Evolutionary conservation across 2,797 vertebrate genomes (phyloP).

Genomic region (Galago senegalensis): DNA sequence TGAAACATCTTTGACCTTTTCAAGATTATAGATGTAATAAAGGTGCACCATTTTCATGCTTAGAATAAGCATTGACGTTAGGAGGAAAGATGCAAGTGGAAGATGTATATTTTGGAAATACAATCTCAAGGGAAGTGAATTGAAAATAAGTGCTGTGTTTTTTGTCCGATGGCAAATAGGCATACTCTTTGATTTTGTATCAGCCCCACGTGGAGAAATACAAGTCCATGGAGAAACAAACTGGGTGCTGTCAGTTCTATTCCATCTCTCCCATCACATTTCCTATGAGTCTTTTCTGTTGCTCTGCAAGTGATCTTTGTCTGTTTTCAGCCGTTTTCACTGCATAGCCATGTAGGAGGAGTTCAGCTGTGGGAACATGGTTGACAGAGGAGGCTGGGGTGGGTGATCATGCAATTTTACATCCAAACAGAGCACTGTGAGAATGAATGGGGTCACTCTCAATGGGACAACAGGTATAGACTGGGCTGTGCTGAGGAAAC

Average conservation of each 20-base stretch:
- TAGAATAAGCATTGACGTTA: slow-evolving; percentile 27
- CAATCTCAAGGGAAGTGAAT: slow-evolving; percentile 4
- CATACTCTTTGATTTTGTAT: not conserved
- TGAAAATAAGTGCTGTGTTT: not conserved
- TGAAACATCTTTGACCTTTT: not conserved
- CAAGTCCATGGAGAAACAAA: not conserved
- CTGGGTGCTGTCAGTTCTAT: not conserved
- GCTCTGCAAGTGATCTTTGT: slow-evolving; percentile 12
- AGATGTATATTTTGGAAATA: slow-evolving; percentile 52
- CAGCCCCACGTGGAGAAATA: not conserved
- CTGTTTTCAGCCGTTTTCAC: not conserved
- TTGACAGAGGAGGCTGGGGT: not conserved
- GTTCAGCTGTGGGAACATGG: not conserved
- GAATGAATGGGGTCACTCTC: not conserved
- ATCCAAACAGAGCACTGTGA: not conserved
- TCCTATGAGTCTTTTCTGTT: not conserved
- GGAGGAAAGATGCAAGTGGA: slow-evolving; percentile 25
- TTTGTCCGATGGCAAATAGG: slow-evolving; percentile 1
- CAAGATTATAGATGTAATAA: not conserved
- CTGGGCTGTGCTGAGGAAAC: not conserved
- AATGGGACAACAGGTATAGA: not conserved
- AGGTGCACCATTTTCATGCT: not conserved
- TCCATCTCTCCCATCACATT: not conserved
- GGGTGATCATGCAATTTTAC: not conserved
- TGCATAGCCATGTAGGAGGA: not conserved